phyloP scores from a whole-genome alignment of 2,888 invertebrate genomes.

The Thera britannica region DNA sequence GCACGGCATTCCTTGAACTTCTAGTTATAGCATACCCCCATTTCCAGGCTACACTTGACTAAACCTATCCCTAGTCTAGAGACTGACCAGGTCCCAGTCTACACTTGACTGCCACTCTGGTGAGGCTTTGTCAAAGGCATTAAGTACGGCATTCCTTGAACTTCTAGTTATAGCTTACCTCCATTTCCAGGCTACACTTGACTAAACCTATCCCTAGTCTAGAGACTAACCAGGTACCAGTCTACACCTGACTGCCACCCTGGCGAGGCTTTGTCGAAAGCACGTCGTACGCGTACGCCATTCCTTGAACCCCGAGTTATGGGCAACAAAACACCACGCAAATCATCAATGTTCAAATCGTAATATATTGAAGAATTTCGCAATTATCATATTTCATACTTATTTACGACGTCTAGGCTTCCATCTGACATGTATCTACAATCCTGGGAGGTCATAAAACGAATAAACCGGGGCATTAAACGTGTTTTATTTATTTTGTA shows the following conservation, averaged over 20 bases:
- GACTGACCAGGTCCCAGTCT: background rate
- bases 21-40: too few species aligned
- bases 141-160: too few species aligned
- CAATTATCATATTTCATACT: constrained; percentile 85
- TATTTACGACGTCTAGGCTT: constrained; percentile 83
- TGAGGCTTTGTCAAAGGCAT: constrained; percentile 18
- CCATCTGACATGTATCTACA: constrained; percentile 77
- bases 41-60: background rate
- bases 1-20: too few species aligned
- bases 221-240: background rate
- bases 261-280: constrained; percentile 44
- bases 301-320: constrained; percentile 79
- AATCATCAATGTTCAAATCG: constrained; percentile 84
- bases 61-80: background rate
- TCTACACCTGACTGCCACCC: constrained; percentile 15
- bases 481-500: constrained; percentile 75
- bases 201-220: too few species aligned
- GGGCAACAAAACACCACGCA: constrained; percentile 80
- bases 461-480: constrained; percentile 75
- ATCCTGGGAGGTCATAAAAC: constrained; percentile 76
- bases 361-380: constrained; percentile 84
- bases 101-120: background rate
- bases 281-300: constrained; percentile 33
- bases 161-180: too few species aligned
- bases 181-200: background rate